These are phyloP conservation scores for Pterostichus madidus DNA, from an alignment of 2,888 invertebrate genomes.

Conservation along the genomic window DNA sequence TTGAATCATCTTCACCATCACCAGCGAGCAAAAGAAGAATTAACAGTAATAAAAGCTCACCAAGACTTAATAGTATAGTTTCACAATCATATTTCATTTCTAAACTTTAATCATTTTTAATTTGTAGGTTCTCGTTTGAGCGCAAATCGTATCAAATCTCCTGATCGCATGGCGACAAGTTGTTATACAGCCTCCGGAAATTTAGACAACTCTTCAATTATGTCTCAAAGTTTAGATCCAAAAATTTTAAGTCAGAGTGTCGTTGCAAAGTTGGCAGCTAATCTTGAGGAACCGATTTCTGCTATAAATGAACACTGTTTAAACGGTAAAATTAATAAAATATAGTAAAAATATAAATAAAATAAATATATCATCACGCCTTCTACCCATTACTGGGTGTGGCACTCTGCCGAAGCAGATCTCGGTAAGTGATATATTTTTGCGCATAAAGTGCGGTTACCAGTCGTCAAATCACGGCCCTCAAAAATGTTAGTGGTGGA, in stretches of 20 bases:
- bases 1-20: slow-evolving; percentile 76
- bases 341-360: too few species aligned
- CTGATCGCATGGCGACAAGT: slow-evolving; percentile 87
- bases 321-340: slow-evolving; percentile 70
- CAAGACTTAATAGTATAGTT: slow-evolving; percentile 76
- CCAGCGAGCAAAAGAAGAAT: slow-evolving; percentile 78
- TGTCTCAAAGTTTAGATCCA: slow-evolving; percentile 84
- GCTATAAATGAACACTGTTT: slow-evolving; percentile 72
- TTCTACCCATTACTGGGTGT: too few species aligned
- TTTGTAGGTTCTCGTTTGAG: slow-evolving; percentile 76
- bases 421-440: too few species aligned
- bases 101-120: slow-evolving; percentile 4
- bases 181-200: slow-evolving; percentile 79
- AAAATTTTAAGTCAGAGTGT: slow-evolving; percentile 78
- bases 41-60: slow-evolving; percentile 77
- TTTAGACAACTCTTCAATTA: slow-evolving; percentile 75
- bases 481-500: too few species aligned
- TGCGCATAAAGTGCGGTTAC: too few species aligned
- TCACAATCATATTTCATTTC: slow-evolving; percentile 14
- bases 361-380: too few species aligned
- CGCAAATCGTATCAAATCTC: slow-evolving; percentile 80
- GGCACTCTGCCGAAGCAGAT: too few species aligned
- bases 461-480: too few species aligned
- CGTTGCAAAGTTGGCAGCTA: slow-evolving; percentile 71
- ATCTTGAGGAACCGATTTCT: slow-evolving; percentile 70